A percentile compares a stretch with the other conserved stretches of the same genome.
phyloP scores from a whole-genome alignment of 2,888 invertebrate genomes.

The Drosophila hawaiiensis region DNA sequence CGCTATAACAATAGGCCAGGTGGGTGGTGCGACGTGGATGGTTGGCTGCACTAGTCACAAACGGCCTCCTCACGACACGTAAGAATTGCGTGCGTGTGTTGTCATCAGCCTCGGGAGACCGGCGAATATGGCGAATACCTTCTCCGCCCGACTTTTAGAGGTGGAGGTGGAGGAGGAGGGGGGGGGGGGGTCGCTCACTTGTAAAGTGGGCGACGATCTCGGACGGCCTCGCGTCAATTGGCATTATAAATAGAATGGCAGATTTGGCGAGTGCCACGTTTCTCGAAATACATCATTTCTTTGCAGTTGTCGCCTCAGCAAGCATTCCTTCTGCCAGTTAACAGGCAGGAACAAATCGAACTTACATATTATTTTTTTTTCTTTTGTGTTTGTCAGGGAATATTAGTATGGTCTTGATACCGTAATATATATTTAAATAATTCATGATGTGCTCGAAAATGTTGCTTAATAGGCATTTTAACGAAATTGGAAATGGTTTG shows the following conservation, averaged over 20 bases:
- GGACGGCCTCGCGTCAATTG: conserved; percentile 70
- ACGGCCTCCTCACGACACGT: conserved; percentile 47
- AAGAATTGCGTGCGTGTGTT: conserved; percentile 28
- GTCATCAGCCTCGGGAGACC: conserved; percentile 16
- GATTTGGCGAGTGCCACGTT: conserved; percentile 51
- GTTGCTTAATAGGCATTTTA: not conserved
- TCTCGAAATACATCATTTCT: conserved; percentile 34
- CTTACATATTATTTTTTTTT: not conserved
- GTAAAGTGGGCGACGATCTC: conserved; percentile 59
- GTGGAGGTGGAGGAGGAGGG: not conserved
- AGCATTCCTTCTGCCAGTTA: conserved; percentile 1
- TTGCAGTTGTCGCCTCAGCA: conserved; percentile 13
- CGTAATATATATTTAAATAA: not conserved
- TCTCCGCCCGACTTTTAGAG: not conserved
- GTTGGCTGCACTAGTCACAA: not conserved
- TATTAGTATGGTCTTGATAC: not conserved
- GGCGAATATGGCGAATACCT: not conserved
- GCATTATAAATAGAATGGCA: conserved; percentile 66
- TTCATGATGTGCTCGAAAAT: not conserved
- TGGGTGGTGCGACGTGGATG: not conserved
- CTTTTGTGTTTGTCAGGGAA: not conserved
- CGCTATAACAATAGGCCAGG: not conserved
- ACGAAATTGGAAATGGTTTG: no score
- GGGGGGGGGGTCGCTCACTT: not conserved
- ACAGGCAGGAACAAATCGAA: not conserved